A percentile compares a stretch with the other conserved stretches of the same genome.
Conservation (phyloP, 2,113 vertebrate species). For the Pterophyllum scalare region DNA sequence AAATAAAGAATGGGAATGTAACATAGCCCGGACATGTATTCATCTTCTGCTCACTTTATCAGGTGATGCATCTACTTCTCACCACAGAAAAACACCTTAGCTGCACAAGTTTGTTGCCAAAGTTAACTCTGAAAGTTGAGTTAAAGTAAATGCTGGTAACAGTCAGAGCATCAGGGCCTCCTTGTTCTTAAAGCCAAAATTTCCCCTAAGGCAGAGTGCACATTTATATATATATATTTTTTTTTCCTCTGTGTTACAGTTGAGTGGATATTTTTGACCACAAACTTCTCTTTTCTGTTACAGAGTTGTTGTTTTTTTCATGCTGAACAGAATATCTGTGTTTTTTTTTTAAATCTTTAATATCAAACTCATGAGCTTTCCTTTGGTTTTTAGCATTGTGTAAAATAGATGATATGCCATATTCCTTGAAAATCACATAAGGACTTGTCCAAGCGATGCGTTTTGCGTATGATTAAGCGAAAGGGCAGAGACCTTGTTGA, state of each 20-base stretch:
- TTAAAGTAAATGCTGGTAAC: conserved; percentile 36
- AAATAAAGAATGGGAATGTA: conserved; percentile 51
- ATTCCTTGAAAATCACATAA: conserved; percentile 14
- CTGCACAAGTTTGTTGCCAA: conserved; percentile 62
- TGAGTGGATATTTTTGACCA: conserved; percentile 49
- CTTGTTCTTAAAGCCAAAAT: conserved; percentile 33
- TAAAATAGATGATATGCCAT: conserved; percentile 3
- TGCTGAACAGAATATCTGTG: conserved; percentile 2
- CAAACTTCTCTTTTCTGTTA: not conserved
- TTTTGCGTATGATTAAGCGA: conserved; percentile 10
- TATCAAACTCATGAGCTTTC: not conserved
- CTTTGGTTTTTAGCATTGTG: conserved; percentile 12
- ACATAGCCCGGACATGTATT: conserved; percentile 44
- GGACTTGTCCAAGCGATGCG: conserved; percentile 14
- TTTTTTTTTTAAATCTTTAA: not conserved
- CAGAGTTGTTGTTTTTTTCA: not conserved
- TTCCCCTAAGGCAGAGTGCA: conserved; percentile 22
- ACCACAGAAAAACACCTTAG: conserved; percentile 57
- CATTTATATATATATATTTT: conserved; percentile 38
- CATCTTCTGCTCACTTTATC: conserved; percentile 17
- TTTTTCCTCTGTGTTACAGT: conserved; percentile 25
- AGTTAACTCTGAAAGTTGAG: conserved; percentile 45
- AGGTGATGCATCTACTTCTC: conserved; percentile 43
- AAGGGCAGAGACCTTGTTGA: conserved; percentile 19
- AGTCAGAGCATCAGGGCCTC: conserved; percentile 32